These are phyloP conservation scores for Drosophila serrata DNA, from an alignment of 1,140 invertebrate genomes.

Conservation along the genomic window DNA sequence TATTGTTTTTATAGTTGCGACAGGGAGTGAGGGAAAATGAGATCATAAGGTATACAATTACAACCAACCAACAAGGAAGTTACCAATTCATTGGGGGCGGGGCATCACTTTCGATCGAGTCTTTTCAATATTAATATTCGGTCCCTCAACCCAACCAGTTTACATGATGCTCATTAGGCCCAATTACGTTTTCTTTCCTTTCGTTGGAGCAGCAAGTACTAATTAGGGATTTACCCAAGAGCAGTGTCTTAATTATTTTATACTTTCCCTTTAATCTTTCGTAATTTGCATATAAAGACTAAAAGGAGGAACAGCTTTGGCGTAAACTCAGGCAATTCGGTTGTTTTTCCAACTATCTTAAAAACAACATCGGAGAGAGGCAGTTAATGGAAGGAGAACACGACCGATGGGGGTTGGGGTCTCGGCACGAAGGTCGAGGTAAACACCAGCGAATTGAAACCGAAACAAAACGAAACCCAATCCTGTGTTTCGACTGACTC, in stretches of 20 bases:
- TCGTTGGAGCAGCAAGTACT: constrained; percentile 4
- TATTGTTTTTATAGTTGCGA: not conserved
- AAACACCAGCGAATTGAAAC: constrained; percentile 24
- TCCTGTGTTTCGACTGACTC: constrained; percentile 21
- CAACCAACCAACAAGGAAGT: constrained; percentile 8
- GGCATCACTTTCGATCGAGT: not conserved
- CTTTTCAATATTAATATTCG: constrained; percentile 9
- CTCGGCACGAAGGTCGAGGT: constrained; percentile 36
- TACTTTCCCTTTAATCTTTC: constrained; percentile 19
- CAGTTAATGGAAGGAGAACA: constrained; percentile 13
- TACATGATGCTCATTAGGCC: constrained; percentile 9
- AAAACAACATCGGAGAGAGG: not conserved
- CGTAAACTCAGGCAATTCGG: too few relatives aligned
- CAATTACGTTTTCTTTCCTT: constrained; percentile 13
- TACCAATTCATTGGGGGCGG: not conserved
- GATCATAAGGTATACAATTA: not conserved
- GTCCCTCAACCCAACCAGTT: constrained; percentile 16
- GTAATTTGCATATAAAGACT: constrained; percentile 6
- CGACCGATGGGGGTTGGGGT: not conserved
- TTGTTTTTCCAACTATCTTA: too few relatives aligned
- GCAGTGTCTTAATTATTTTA: constrained; percentile 9
- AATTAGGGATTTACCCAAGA: constrained; percentile 11
- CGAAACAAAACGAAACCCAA: constrained; percentile 36
- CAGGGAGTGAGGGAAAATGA: not conserved
- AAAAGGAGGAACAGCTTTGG: not conserved